These are phyloP conservation scores for Dryobota labecula DNA, from an alignment of 2,888 invertebrate species.

Conservation along the genomic window DNA sequence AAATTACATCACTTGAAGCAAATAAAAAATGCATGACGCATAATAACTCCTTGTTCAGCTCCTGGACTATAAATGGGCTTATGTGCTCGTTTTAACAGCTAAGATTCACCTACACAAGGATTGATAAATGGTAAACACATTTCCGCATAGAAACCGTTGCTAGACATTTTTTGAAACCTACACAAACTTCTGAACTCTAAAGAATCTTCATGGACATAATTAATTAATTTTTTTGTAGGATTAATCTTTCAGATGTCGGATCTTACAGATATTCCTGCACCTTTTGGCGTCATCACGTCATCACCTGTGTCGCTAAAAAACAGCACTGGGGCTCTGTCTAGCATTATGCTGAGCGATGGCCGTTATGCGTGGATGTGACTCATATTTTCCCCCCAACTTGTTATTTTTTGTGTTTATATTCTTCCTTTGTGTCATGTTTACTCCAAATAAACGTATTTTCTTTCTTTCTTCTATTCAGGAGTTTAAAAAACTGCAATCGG, in stretches of 20 bases:
- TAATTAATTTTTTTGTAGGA: background rate
- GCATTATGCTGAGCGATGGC: no score
- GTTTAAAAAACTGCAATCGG: background rate
- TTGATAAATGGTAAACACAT: constrained; percentile 26
- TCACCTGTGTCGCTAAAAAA: no score
- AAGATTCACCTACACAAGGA: constrained; percentile 53
- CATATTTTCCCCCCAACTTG: no score
- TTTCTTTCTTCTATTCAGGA: no score
- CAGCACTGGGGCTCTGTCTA: no score
- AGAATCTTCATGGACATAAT: background rate
- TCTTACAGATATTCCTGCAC: background rate
- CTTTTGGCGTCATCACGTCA: no score
- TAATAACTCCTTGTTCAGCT: constrained; percentile 29
- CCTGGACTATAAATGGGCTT: constrained; percentile 44
- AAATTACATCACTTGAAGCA: constrained; percentile 42
- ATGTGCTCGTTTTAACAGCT: constrained; percentile 32
- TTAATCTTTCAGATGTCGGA: background rate
- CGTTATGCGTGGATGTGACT: no score
- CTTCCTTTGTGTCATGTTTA: no score
- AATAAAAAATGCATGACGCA: constrained; percentile 50
- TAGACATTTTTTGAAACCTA: constrained; percentile 21
- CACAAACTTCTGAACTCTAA: background rate
- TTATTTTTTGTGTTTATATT: no score
- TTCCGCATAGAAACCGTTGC: constrained; percentile 38
- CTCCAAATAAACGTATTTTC: no score